Conservation (phyloP, 2,888 invertebrate species). For the Linnaemya tessellans region DNA sequence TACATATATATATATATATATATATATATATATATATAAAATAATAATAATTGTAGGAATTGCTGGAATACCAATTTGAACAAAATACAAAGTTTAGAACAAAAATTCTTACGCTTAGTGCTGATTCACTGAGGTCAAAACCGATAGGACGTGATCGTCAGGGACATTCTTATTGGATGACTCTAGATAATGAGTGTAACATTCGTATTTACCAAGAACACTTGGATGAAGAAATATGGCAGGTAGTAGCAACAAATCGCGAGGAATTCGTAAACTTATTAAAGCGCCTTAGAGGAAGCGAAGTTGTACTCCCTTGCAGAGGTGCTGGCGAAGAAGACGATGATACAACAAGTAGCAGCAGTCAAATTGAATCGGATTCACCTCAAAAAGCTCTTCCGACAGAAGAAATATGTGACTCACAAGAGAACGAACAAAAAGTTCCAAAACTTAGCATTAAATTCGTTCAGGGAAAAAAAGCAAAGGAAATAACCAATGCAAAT, state of each 20-base stretch:
- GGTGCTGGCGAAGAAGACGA: constrained; percentile 86
- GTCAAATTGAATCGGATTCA: constrained; percentile 74
- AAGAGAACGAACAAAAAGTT: constrained; percentile 84
- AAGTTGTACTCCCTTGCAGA: constrained; percentile 84
- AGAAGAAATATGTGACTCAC: constrained; percentile 84
- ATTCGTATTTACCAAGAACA: constrained; percentile 97
- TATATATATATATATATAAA: too few species aligned
- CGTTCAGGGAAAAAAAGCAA: constrained; percentile 69
- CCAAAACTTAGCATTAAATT: constrained; percentile 82
- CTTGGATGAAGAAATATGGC: constrained; percentile 97
- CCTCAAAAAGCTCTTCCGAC: constrained; percentile 76
- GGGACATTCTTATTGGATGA: constrained; percentile 97
- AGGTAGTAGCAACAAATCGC: constrained; percentile 93
- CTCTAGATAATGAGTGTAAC: constrained; percentile 94
- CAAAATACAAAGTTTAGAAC: constrained; percentile 96
- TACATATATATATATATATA: too few species aligned
- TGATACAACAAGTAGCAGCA: constrained; percentile 86
- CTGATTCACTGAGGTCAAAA: constrained; percentile 91
- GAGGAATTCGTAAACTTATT: constrained; percentile 92
- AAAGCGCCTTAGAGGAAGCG: constrained; percentile 89
- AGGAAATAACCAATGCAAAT: constrained; percentile 29
- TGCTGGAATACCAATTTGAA: constrained; percentile 97
- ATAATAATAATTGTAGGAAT: constrained; percentile 85
- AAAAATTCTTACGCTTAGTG: constrained; percentile 90
- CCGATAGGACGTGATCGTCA: constrained; percentile 96